Evolutionary conservation across 2,797 vertebrate genomes (phyloP), one percentile per base, ranked within the genome.

Genomic region (Amphiprion clarkii): DNA sequence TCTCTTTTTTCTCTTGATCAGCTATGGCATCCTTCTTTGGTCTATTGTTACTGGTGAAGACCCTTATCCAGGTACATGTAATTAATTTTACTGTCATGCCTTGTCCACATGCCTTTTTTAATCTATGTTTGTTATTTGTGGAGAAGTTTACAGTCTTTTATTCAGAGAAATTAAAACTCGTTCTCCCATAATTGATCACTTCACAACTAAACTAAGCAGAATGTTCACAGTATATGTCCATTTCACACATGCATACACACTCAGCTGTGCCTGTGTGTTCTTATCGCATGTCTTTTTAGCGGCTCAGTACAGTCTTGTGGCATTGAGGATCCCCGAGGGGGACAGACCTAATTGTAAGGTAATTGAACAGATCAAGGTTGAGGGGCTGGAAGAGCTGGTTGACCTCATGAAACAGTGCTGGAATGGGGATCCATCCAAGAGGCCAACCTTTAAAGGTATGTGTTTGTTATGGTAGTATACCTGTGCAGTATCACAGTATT

Each of bases 391-490:
- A 10, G 84, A 89, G 2, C 12, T 95, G 16, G 29, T 83, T 27
- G 17, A 63, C 0, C 92, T 95, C 62, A 95, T 95, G 90, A 0
- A 40, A 23, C 8, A 0, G 1, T 95, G 93, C 75, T 95, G 95
- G 95, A 6, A 84, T 6, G 0, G 0, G 0, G 0, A 75, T 6
- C 80, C 88, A n/a, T 0, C 1, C 1, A 1, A 53, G 0, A 93
- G 94, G 46, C 93, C 93, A 0, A 0, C 7, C 0, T 93, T 92
- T 67, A 16, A 46, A 14, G 5, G 95, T 94, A 51, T 55, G 61
- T n/a, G 14, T 66, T 16, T 68, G 5, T 33, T 9, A 8, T 21
- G 7, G 5, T 17, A 7, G 17, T 46, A 12, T 13, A 16, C 2
- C 31, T 21, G 14, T 0, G 64, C 5, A 33, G 11, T 53, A 10